Evolutionary conservation across 2,888 invertebrate species (phyloP).

Genomic region (Pseudococcus viburni): DNA sequence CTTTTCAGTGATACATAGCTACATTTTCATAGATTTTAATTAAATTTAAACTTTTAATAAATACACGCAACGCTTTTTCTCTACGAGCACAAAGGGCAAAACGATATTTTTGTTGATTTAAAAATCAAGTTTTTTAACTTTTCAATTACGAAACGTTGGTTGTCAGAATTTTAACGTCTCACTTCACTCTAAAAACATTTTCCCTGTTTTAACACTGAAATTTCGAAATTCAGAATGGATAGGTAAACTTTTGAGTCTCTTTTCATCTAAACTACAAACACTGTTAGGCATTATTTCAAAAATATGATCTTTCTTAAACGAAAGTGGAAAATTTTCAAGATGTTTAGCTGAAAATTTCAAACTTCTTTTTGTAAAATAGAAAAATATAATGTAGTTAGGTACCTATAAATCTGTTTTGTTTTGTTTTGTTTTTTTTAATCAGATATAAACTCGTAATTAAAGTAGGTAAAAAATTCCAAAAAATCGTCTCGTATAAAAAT

Average conservation of each 20-base stretch:
- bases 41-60: not conserved
- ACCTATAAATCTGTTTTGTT: too few species aligned
- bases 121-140: not conserved
- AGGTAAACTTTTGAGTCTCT: not conserved
- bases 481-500: too few species aligned
- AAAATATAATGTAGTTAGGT: too few species aligned
- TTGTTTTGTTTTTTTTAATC: too few species aligned
- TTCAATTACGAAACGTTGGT: not conserved
- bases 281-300: not conserved
- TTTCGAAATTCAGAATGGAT: not conserved
- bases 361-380: too few species aligned
- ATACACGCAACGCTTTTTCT: not conserved
- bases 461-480: too few species aligned
- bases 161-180: not conserved
- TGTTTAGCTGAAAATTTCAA: too few species aligned
- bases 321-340: too few species aligned
- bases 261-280: not conserved
- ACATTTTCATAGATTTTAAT: not conserved
- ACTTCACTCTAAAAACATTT: not conserved
- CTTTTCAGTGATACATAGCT: too few species aligned
- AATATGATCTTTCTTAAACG: not conserved
- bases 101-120: not conserved
- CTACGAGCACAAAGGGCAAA: not conserved
- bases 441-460: too few species aligned
- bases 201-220: not conserved